These are phyloP conservation scores for Labia minor DNA, from an alignment of 2,888 invertebrate species.

Conservation along the genomic window DNA sequence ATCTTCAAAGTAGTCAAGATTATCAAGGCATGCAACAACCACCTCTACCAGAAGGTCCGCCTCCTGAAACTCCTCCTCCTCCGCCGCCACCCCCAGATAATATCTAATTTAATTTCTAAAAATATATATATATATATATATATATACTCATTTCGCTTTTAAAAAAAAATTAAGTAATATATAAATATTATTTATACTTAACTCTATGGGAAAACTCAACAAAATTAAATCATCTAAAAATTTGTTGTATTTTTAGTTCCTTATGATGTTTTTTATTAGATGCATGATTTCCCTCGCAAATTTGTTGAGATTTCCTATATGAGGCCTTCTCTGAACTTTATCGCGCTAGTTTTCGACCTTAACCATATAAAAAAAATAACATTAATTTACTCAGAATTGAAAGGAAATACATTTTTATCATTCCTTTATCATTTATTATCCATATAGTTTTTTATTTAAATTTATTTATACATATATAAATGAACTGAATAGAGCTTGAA, in stretches of 20 bases:
- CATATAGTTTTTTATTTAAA: too few species aligned
- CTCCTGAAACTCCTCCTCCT: conserved; percentile 51
- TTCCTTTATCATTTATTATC: too few species aligned
- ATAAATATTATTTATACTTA: background rate
- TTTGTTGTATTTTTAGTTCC: background rate
- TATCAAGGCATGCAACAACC: conserved; percentile 32
- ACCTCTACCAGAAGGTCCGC: conserved; percentile 47
- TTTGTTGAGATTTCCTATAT: background rate
- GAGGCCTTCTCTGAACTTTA: conserved; percentile 13
- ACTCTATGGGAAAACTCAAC: background rate
- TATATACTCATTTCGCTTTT: background rate
- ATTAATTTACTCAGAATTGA: too few species aligned
- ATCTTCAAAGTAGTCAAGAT: conserved; percentile 15
- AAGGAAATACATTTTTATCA: too few species aligned
- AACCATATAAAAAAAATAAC: too few species aligned
- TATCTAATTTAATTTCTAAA: background rate
- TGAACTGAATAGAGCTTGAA: too few species aligned
- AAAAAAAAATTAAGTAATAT: background rate
- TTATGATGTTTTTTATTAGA: background rate
- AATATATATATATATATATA: too few species aligned
- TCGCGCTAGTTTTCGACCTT: conserved; percentile 1
- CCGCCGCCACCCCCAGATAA: conserved; percentile 41
- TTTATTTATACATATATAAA: too few species aligned
- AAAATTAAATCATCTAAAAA: background rate
- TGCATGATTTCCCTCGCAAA: background rate